Base-by-base conservation (phyloP, 2,888 invertebrate genomes). In the Pristionchus fissidentatus region DNA sequence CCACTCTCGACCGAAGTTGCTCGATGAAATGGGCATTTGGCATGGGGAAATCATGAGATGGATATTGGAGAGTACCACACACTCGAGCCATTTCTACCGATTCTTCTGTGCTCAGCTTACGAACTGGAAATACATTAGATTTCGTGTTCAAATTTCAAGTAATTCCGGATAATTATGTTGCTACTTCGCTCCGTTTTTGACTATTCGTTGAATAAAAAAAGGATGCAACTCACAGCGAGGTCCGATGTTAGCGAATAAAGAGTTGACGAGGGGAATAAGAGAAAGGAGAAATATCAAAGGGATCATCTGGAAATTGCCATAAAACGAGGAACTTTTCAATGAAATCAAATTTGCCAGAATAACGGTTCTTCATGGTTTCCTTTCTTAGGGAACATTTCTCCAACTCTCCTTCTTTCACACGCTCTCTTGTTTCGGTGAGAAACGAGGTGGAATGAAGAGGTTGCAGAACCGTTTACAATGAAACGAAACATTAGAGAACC, bases 61-160 rank as follows among this genome's bases (percentile, higher is more conserved):
- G 75, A 75, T 32, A 60, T 22, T 60, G 60, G 29, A 60, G 60
- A 60, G 43, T 75, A 29, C 75, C 75, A 49, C 75, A 75, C 1
- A 75, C 46, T 29, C 75, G 46, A 29, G 49, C 26, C 75, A 75
- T 75, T 32, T 75, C 75, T 43, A 41, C 19, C 19, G 75, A 75
- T 43, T 75, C 75, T 8, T 75, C 75, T 7, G 8, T 8, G 15
- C 32, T 60, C 13, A 60, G 29, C 32, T 60, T 60, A 29, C 60
- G 60, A 60, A 60, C 60, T 60, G 13, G 29, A 60, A 60, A 3
- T 32, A 8, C 8, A 26, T 26, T 4, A 7, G 13, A 32, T 3
- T 29, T 60, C 7, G 32, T 60, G 52, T 3, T 52, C 52, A 4
- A n/a, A 10, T 22, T 32, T 60, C 29, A 60, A 60, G 29, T n/a